Evolutionary conservation across 2,888 invertebrate genomes (phyloP).

Genomic region (Gortyna flavago): DNA sequence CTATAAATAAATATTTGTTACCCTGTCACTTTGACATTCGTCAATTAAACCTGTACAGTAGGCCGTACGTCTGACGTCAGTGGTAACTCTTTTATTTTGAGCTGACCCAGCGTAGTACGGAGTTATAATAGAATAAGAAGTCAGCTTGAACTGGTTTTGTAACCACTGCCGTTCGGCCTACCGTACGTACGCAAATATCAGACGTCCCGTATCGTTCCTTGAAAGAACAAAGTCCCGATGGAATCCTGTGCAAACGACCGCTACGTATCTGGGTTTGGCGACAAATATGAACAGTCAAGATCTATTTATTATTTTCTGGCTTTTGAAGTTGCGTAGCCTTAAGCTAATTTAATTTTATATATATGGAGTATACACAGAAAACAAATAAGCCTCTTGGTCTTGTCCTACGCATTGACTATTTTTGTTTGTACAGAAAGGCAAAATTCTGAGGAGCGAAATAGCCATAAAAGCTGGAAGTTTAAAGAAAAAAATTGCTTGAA

Average conservation of each 20-base stretch:
- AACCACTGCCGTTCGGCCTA: background rate
- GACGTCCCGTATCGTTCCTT: background rate
- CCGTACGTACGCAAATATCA: background rate
- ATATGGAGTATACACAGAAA: constrained; percentile 19
- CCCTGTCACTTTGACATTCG: no score
- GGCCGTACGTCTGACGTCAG: no score
- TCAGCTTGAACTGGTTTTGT: background rate
- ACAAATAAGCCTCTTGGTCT: constrained; percentile 44
- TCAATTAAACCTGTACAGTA: no score
- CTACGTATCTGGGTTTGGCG: constrained; percentile 13
- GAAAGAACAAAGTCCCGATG: constrained; percentile 5
- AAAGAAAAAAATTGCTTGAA: constrained; percentile 12
- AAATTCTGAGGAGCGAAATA: constrained; percentile 30
- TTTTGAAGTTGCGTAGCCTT: constrained; percentile 50
- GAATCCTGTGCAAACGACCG: constrained; percentile 32
- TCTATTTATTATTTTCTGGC: constrained; percentile 44
- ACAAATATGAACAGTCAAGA: constrained; percentile 41
- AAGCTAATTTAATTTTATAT: constrained; percentile 53
- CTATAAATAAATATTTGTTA: no score
- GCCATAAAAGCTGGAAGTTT: background rate
- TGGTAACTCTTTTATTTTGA: background rate
- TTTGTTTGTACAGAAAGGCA: constrained; percentile 41
- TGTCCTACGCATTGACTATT: constrained; percentile 14
- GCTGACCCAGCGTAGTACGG: background rate
- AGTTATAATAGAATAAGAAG: background rate